phyloP scores from a whole-genome alignment of 2,113 vertebrate species.

The Serilophus lunatus region DNA sequence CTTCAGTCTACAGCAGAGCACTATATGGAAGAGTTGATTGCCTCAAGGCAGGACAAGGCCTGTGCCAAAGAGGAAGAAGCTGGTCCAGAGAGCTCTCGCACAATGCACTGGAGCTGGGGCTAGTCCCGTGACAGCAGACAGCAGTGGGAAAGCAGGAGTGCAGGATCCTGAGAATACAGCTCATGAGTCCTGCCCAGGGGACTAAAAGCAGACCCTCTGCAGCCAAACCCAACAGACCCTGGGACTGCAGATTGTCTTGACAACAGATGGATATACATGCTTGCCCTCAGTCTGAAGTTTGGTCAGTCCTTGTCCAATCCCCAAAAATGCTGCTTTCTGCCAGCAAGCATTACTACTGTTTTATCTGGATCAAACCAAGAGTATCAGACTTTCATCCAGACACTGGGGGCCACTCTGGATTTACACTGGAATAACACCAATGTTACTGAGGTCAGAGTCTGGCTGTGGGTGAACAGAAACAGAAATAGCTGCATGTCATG shows the following conservation, averaged over 20 bases:
- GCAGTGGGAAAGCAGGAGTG: neutral
- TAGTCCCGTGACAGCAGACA: neutral
- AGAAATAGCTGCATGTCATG: slow-evolving; percentile 28
- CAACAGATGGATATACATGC: slow-evolving; percentile 3
- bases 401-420: slow-evolving; percentile 51
- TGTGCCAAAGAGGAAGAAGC: neutral
- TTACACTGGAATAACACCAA: slow-evolving; percentile 41
- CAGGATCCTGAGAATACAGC: slow-evolving; percentile 26
- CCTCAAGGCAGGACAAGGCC: neutral
- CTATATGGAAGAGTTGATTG: neutral
- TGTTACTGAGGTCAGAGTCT: slow-evolving; percentile 51
- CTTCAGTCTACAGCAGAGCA: neutral
- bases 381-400: slow-evolving; percentile 34
- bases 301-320: slow-evolving; percentile 47
- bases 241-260: slow-evolving; percentile 16
- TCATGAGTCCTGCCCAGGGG: neutral
- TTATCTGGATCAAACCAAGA: slow-evolving; percentile 33
- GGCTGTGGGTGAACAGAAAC: slow-evolving; percentile 19
- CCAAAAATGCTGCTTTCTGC: slow-evolving; percentile 42
- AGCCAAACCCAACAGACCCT: slow-evolving; percentile 44
- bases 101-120: neutral
- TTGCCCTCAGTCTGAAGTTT: slow-evolving; percentile 52
- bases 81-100: neutral
- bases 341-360: slow-evolving; percentile 52
- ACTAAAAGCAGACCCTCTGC: neutral